phyloP scores from a whole-genome alignment of 2,797 vertebrate species.

The Meda fulgida region DNA sequence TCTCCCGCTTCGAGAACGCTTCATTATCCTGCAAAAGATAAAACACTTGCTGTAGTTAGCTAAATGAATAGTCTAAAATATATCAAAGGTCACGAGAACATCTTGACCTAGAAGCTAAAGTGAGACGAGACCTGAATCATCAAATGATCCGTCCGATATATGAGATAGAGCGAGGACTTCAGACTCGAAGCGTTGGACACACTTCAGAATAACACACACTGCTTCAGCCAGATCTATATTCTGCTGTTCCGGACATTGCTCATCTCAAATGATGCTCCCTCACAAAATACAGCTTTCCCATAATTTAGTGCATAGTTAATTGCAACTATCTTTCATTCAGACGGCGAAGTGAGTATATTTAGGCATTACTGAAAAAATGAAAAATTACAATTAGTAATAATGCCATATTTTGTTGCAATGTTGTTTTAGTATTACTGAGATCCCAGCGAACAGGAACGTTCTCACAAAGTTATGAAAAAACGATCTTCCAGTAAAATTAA shows the following conservation, averaged over 20 bases:
- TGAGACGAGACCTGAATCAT: slow-evolving; percentile 2
- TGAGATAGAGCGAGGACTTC: neutral
- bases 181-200: too few species aligned
- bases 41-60: neutral
- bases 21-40: slow-evolving; percentile 10
- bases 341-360: neutral
- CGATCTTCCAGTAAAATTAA: too few species aligned
- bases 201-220: neutral
- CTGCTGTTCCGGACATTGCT: neutral
- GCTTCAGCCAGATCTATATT: neutral
- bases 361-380: neutral
- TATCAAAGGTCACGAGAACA: neutral
- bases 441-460: too few species aligned
- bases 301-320: too few species aligned
- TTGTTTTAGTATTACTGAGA: too few species aligned
- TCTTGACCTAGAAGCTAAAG: slow-evolving; percentile 17
- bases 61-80: neutral
- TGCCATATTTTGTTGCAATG: too few species aligned
- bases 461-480: too few species aligned
- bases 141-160: neutral
- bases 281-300: neutral
- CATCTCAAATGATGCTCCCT: neutral
- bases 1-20: neutral
- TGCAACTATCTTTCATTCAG: neutral
- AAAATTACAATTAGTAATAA: too few species aligned